phyloP scores from a whole-genome alignment of 2,888 invertebrate species.

The Hololepta plana region DNA sequence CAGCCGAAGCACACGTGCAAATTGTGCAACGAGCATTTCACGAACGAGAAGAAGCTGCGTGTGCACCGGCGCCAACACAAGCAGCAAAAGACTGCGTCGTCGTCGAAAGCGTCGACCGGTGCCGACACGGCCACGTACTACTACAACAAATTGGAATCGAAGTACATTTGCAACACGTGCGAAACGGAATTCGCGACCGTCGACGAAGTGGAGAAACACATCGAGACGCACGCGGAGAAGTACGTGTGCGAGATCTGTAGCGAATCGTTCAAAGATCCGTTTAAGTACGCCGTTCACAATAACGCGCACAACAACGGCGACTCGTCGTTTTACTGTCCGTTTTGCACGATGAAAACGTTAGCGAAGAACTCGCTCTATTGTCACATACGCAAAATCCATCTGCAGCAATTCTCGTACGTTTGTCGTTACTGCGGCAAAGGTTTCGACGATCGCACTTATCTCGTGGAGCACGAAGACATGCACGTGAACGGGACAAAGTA shows the following conservation, averaged over 20 bases:
- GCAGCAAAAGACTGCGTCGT: no score
- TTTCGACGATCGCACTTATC: conserved; percentile 3
- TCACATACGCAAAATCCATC: conserved; percentile 6
- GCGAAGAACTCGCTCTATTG: conserved; percentile 2
- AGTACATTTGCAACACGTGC: conserved; percentile 11
- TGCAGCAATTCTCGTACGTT: conserved; percentile 2
- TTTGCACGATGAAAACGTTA: conserved; percentile 6
- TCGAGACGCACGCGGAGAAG: conserved; percentile 9
- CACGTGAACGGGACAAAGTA: conserved; percentile 3
- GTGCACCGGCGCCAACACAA: no score
- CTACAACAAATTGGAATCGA: conserved; percentile 16
- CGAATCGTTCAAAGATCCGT: conserved; percentile 10
- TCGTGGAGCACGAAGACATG: conserved; percentile 7
- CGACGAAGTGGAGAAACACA: conserved; percentile 11
- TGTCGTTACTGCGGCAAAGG: conserved; percentile 7
- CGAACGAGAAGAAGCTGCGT: conserved; percentile 14
- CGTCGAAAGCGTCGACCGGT: no score
- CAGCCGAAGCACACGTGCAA: conserved; percentile 17
- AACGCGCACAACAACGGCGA: conserved; percentile 5
- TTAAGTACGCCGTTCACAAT: conserved; percentile 10
- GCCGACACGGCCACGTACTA: no score
- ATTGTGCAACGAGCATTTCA: conserved; percentile 16
- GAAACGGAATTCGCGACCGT: conserved; percentile 7
- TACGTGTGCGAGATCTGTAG: conserved; percentile 7
- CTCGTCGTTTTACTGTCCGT: conserved; percentile 7